Conservation (phyloP, 2,797 vertebrate genomes). For the Margarornis squamiger region DNA sequence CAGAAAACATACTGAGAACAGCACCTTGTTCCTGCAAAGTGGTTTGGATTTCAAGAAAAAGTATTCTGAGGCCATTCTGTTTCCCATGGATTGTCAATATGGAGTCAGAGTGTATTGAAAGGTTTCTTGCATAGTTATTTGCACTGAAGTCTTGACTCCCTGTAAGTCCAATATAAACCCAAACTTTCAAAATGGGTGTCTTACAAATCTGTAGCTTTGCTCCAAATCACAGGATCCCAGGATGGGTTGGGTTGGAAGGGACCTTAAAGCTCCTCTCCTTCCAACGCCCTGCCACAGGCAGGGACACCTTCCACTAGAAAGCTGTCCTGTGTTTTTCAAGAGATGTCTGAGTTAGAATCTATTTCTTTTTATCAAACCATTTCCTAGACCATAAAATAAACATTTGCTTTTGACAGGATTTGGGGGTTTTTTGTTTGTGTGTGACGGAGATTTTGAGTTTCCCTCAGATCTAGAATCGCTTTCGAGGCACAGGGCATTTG, state of each 20-base stretch:
- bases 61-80: not conserved
- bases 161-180: not conserved
- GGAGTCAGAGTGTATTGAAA: not conserved
- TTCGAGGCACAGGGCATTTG: too few relatives aligned
- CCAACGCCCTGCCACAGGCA: fast-evolving
- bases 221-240: not conserved
- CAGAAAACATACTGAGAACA: not conserved
- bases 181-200: not conserved
- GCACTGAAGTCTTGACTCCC: not conserved
- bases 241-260: not conserved
- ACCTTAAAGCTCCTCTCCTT: not conserved
- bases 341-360: too few relatives aligned
- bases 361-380: too few relatives aligned
- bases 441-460: too few relatives aligned
- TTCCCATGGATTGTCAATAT: not conserved
- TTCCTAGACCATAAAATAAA: too few relatives aligned
- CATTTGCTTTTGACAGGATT: too few relatives aligned
- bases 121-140: not conserved
- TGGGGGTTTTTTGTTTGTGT: too few relatives aligned
- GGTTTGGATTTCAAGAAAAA: not conserved
- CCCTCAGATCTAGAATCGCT: too few relatives aligned
- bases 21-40: not conserved
- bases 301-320: not conserved
- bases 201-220: not conserved
- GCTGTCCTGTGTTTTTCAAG: not conserved